Conservation (phyloP, 53 echinoderm and acorn worm genomes). For the Patiria pectinifera region DNA sequence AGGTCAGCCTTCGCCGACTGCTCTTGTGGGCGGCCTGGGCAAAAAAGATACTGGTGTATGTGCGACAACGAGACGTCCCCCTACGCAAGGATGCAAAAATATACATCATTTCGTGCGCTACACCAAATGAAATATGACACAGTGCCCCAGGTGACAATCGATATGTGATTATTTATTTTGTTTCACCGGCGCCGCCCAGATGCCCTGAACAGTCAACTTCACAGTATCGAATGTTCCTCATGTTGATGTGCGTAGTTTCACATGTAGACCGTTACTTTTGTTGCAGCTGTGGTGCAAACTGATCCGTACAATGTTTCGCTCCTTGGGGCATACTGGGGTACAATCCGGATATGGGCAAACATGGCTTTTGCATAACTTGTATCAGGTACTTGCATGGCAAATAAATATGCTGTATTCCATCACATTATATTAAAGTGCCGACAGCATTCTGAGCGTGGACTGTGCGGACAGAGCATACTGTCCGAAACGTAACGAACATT, state of each 20-base stretch:
- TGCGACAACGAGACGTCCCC: not conserved
- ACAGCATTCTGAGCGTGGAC: no score
- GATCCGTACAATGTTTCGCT: not conserved
- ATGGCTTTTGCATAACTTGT: not conserved
- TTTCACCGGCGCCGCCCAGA: not conserved
- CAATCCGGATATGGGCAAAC: not conserved
- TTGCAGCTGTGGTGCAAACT: not conserved
- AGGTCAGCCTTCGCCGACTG: not conserved
- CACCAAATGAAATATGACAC: slow-evolving; percentile 8
- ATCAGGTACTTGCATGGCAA: no score
- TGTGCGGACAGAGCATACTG: no score
- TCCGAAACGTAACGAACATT: no score
- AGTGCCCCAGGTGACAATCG: slow-evolving; percentile 4
- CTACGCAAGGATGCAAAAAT: not conserved
- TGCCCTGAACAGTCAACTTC: not conserved
- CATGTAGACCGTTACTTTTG: not conserved
- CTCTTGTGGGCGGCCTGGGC: not conserved
- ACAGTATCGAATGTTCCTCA: not conserved
- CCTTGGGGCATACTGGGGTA: not conserved
- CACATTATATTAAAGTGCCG: no score
- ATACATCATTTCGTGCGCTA: not conserved
- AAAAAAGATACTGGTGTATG: not conserved
- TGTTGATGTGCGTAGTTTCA: not conserved
- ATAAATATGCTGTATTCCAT: no score
- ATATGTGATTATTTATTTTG: slow-evolving; percentile 27